These are phyloP conservation scores for Ceratina calcarata DNA, from an alignment of 1,140 invertebrate genomes.

Conservation along the genomic window DNA sequence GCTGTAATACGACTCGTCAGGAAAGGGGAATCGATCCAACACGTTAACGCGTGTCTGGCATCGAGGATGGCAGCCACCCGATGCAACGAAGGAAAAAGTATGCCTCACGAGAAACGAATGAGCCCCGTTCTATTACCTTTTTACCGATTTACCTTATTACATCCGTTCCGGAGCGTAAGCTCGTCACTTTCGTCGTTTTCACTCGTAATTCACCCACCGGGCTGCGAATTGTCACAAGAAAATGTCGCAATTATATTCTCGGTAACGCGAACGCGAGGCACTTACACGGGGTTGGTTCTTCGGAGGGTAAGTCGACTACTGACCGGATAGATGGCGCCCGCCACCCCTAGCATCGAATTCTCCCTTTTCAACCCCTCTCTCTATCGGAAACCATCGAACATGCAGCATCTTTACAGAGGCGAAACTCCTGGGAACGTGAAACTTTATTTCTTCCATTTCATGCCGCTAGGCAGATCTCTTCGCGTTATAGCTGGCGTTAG, in stretches of 20 bases:
- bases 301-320: conserved; percentile 69
- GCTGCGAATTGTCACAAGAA: conserved; percentile 53
- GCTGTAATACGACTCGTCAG: conserved; percentile 51
- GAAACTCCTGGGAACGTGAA: too few relatives aligned
- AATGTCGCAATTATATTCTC: conserved; percentile 62
- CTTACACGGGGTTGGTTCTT: conserved; percentile 47
- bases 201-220: conserved; percentile 56
- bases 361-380: conserved; percentile 23
- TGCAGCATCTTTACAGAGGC: too few relatives aligned
- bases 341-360: conserved; percentile 56
- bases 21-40: conserved; percentile 74
- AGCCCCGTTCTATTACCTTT: not conserved
- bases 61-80: conserved; percentile 53
- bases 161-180: conserved; percentile 63
- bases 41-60: conserved; percentile 67
- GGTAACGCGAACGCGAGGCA: conserved; percentile 62
- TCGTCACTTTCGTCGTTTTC: conserved; percentile 61
- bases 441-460: too few relatives aligned
- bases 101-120: too few relatives aligned
- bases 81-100: not conserved
- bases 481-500: too few relatives aligned
- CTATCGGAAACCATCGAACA: too few relatives aligned
- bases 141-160: conserved; percentile 63
- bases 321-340: conserved; percentile 70
- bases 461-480: too few relatives aligned